Evolutionary conservation across 2,113 vertebrate genomes (phyloP), one percentile per base, ranked within the genome.

Genomic region (Gallinago undulata): DNA sequence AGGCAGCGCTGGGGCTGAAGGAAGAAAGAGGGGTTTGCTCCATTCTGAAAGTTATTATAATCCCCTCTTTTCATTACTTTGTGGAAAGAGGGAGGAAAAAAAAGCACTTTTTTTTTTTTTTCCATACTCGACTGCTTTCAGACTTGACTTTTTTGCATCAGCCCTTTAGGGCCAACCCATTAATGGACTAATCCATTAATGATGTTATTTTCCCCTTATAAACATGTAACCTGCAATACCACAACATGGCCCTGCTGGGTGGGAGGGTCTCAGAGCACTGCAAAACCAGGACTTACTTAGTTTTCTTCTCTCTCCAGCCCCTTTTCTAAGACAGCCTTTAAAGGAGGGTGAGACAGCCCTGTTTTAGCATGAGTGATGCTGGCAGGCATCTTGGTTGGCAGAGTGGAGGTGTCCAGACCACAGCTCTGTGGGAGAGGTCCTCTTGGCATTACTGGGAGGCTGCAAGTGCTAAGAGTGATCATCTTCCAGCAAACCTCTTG

Each of bases 271-370:
- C 4, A 1, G 35, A 56, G 25, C 18, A 14, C 3, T 37, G 55
- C 10, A 56, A 37, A 68, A 62, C 7, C 5, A 9, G 30, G 33
- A 43, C 18, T 37, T 4, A 1, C 3, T 33, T 59, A 0, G 2
- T 6, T 47, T 47, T 48, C 56, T 55, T 13, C 8, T 23, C 11
- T 47, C 30, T 60, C 39, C 30, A 35, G 17, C 24, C 24, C 18
- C 6, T 53, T 81, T 64, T 57, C n/a, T 30, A 59, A 59, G 43
- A 31, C 9, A 45, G 23, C 33, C 5, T 69, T 45, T 59, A 31
- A 51, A 70, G 39, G 30, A 25, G 25, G 4, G 10, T 8, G 19
- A 0, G 5, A 66, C 18, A 30, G 28, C 37, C 45, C 41, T 53
- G n/a, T 47, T 59, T 53, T 27, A 72, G 21, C 25, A 24, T 2